phyloP scores from a whole-genome alignment of 37 sponge, comb jelly and placozoan genomes.

The Chondrilla cf. caribensis region DNA sequence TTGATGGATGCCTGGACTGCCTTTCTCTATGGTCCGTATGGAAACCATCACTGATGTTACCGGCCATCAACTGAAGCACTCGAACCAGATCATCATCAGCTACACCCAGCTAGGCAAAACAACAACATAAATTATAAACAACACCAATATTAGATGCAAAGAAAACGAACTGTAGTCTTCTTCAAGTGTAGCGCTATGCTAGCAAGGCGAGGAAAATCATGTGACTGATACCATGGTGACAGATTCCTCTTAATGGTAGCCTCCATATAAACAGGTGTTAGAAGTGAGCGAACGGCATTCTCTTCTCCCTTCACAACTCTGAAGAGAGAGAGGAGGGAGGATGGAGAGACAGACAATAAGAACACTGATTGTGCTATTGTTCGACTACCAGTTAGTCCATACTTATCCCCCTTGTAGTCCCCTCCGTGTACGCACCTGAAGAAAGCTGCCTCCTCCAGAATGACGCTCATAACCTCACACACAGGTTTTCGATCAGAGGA shows the following conservation, averaged over 20 bases:
- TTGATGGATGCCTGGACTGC: not conserved
- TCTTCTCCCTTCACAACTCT: not conserved
- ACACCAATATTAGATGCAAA: not conserved
- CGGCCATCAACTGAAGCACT: not conserved
- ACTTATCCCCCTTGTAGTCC: too few relatives aligned
- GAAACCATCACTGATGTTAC: constrained; percentile 6
- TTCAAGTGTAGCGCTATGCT: not conserved
- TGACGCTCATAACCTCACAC: constrained; percentile 31
- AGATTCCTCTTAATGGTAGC: constrained; percentile 5
- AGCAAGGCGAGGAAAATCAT: not conserved
- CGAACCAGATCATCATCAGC: constrained; percentile 10
- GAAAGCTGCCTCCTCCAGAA: constrained; percentile 26
- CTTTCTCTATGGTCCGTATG: not conserved
- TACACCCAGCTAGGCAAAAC: constrained; percentile 5
- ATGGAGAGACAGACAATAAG: not conserved
- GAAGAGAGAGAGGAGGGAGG: not conserved
- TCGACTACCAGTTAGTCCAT: too few relatives aligned
- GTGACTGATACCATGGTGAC: constrained; percentile 14
- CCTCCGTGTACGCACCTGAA: constrained; percentile 32
- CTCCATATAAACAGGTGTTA: not conserved
- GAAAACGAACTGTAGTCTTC: not conserved
- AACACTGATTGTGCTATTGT: too few relatives aligned
- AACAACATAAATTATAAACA: not conserved
- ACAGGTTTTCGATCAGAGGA: not conserved
- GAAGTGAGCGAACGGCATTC: not conserved